Evolutionary conservation across 2,888 invertebrate genomes (phyloP), one percentile per base, ranked within the genome.

Genomic region (Amphipyra berbera): DNA sequence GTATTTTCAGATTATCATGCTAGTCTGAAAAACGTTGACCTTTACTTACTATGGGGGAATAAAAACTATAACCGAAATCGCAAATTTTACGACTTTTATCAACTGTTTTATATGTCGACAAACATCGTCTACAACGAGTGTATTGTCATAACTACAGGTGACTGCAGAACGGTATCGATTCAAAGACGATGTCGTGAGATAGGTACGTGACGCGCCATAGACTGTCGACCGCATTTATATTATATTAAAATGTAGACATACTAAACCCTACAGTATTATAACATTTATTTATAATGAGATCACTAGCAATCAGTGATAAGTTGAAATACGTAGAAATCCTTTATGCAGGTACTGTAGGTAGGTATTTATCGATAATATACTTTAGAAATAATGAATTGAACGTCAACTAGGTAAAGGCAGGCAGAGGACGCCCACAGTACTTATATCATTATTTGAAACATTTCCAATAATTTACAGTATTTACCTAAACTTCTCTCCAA

Each of bases 401-500:
- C 14, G 38, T 65, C 60, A 50, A 42, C 52, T 45, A 53, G 50
- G 47, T 56, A 42, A 63, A 73, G 21, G 75, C 78, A 69, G 69
- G 57, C 63, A 71, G 50, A 71, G 48, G 61, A 69, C 68, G 57
- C 61, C 60, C 73, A 76, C 64, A 65, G 54, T 59, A 72, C 50
- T 50, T 57, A 54, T 61, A 61, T 69, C 62, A 60, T 67, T 60
- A 73, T 78, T 82, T 82, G 70, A 82, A 83, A 82, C 76, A 79
- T 76, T 76, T 78, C 75, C 76, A 82, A 82, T 82, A 82, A 82
- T 82, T 79, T 82, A 81, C 78, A 80, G 55, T 49, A 73, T 72
- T 76, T 75, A 64, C 68, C 76, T 77, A 75, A 73, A 71, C 66
- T 72, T 74, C 58, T 61, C 62, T 70, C 65, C 66, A 71, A 65